Base-by-base conservation (phyloP, 1,140 invertebrate genomes). In the Anoplophora glabripennis region DNA sequence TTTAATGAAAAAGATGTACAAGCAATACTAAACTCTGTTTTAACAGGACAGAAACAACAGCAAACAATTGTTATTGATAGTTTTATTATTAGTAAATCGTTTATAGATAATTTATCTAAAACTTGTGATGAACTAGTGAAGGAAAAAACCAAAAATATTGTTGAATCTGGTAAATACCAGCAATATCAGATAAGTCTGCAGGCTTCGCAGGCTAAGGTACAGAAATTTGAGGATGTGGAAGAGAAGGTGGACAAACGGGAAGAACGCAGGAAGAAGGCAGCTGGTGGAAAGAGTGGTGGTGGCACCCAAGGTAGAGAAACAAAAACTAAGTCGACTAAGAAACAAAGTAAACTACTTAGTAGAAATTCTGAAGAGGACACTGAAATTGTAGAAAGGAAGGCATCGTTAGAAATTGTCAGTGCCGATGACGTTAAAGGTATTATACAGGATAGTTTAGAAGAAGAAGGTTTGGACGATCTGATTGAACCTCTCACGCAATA, bases 281-380 rank as follows among this genome's bases (percentile, higher is more conserved):
- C 86, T 28, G 83, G 84, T 57, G 92, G 93, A 3, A 95, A 95
- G 82, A 83, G 82, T 42, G 93, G 93, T 28, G 93, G 94, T 35
- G 94, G 94, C 10, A 86, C 86, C 33, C 94, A 96, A 78, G 95
- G 94, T 0, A 81, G 95, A 53, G 95, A 98, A 80, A 95, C 93
- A 0, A 98, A 96, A 79, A 97, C 92, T 0, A 96, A 95, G 76
- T 89, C 94, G 5, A 89, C 89, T 0, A 98, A 98, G 70, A 92
- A 90, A 69, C 82, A 85, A 72, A 77, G 77, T 57, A 77, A 75
- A 67, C 72, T 45, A 72, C 76, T 66, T 4, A 78, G 79, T 49
- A 73, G 72, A 52, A 70, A 73, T 69, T 81, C 84, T 54, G 81
- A 80, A 36, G 86, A 87, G 66, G 85, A 83, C 54, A 81, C 85